phyloP scores from a whole-genome alignment of 2,888 invertebrate genomes.

The Hyles lineata region DNA sequence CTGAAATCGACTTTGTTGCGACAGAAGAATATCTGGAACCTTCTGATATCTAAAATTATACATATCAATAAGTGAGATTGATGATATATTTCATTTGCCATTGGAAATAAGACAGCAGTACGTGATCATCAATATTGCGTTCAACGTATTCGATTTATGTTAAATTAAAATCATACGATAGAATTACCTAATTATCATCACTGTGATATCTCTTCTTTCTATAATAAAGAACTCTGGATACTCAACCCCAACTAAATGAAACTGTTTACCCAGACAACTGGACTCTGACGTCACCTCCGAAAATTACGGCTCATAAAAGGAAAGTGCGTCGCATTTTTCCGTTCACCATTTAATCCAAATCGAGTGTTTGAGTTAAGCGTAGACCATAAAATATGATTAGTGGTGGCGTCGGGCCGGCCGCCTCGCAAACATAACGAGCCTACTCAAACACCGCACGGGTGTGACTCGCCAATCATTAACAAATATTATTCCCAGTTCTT shows the following conservation, averaged over 20 bases:
- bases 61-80: too few species aligned
- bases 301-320: conserved; percentile 26
- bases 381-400: conserved; percentile 82
- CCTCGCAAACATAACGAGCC: conserved; percentile 62
- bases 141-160: too few species aligned
- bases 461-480: conserved; percentile 56
- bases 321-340: conserved; percentile 49
- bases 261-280: conserved; percentile 28
- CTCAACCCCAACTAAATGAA: not conserved
- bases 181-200: too few species aligned
- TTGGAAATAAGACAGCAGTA: too few species aligned
- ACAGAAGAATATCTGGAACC: too few species aligned
- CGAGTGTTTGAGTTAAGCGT: conserved; percentile 69
- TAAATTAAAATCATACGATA: too few species aligned
- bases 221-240: not conserved
- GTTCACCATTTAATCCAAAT: conserved; percentile 70
- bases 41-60: too few species aligned
- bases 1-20: too few species aligned
- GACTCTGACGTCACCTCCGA: conserved; percentile 19
- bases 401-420: conserved; percentile 67
- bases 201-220: too few species aligned
- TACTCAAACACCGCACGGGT: conserved; percentile 62
- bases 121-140: too few species aligned
- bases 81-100: too few species aligned
- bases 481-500: conserved; percentile 64